phyloP scores from a whole-genome alignment of 2,113 vertebrate species.

The Upupa epops region DNA sequence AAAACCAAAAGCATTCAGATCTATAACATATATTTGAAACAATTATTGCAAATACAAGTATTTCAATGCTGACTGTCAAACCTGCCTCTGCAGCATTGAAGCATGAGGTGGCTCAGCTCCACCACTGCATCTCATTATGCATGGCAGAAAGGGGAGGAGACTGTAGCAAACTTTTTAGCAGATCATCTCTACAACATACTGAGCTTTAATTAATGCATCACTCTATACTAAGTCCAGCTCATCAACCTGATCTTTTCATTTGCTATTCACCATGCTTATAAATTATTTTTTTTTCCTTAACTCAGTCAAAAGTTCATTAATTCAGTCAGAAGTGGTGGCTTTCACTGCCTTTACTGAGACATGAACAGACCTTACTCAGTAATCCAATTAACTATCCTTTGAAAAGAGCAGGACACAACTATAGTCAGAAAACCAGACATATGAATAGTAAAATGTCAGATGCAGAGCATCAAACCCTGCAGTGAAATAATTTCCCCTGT shows the following conservation, averaged over 20 bases:
- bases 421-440: neutral
- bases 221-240: neutral
- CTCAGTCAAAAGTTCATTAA: neutral
- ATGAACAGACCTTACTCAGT: neutral
- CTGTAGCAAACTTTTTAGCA: neutral
- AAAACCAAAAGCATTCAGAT: neutral
- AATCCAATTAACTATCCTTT: neutral
- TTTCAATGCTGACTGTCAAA: neutral
- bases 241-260: neutral
- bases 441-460: neutral
- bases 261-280: neutral
- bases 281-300: neutral
- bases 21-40: neutral
- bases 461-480: neutral
- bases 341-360: neutral
- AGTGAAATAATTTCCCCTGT: neutral
- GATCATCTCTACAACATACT: neutral
- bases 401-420: neutral
- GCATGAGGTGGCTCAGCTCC: neutral
- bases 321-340: neutral
- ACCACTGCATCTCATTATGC: accelerated
- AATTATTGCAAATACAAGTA: neutral
- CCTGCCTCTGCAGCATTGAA: neutral
- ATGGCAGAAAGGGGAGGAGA: neutral
- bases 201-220: neutral